Base-by-base conservation (phyloP, 2,888 invertebrate species). In the Alitta virens region DNA sequence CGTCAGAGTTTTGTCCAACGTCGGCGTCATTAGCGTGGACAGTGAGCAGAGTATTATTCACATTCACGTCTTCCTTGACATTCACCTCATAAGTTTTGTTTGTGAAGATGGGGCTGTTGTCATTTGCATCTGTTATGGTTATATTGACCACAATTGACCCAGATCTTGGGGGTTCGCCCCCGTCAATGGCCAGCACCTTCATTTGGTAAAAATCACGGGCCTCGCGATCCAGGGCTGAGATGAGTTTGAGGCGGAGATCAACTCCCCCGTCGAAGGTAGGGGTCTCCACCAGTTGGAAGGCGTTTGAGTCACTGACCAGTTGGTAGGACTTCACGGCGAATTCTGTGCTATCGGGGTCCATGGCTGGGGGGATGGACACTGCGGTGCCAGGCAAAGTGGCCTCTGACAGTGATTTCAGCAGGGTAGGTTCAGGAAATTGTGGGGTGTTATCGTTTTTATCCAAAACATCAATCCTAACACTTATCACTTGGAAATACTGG, bases 201-300 rank as follows among this genome's bases (percentile, higher is more conserved):
- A 77, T 21, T 33, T 70, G 64, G 65, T 75, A 77, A 21, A 61
- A 62, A 21, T 68, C 64, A 26, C 63, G 54, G 1, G 56, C 57
- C 66, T 78, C 78, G 27, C 75, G 63, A 63, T 78, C 76, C 18
- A 78, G 59, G 1, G 55, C 62, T 25, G 65, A 60, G 42, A 67
- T 72, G 2, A 77, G 57, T 1, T 68, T 66, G n/a, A 78, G 65
- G 14, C 69, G 72, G n/a, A 78, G 68, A 49, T 76, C 74, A 16
- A 71, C 69, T 25, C 61, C 60, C 5, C 69, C 72, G 25, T 67
- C 71, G 25, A 61, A 33, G 14, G 51, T 57, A 2, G 42, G 33
- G 21, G 40, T 59, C 26, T 56, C 55, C 2, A 25, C 40, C 1
- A 63, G 50, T 14, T 50, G 55, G 26, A 63, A 63, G 40, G 23